A percentile compares a stretch with the other conserved stretches of the same genome.
Evolutionary conservation across 2,888 invertebrate species (phyloP).

Genomic region (Cyclophora punctaria): DNA sequence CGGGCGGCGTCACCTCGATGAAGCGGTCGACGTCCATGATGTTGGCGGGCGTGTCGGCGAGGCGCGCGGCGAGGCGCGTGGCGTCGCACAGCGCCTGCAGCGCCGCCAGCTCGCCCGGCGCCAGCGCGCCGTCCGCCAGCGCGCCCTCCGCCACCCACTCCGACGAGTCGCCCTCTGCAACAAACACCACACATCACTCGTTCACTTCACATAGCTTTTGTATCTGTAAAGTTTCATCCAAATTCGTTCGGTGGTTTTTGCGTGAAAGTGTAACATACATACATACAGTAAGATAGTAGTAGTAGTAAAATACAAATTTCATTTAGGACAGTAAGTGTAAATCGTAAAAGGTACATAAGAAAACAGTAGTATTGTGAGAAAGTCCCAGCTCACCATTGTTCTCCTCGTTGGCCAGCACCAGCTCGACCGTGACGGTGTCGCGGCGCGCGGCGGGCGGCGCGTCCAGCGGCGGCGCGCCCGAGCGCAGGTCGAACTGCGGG

Average conservation of each 20-base stretch:
- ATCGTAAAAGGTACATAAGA: no score
- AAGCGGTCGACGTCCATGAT: conserved; percentile 89
- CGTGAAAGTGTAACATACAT: no score
- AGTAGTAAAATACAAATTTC: no score
- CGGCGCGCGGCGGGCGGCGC: conserved; percentile 15
- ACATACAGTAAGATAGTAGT: no score
- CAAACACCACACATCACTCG: no score
- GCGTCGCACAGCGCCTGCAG: conserved; percentile 77
- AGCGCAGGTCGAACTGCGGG: conserved; percentile 78
- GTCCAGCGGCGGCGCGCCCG: conserved; percentile 39
- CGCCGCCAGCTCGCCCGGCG: conserved; percentile 66
- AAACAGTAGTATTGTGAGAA: no score
- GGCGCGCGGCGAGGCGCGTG: conserved; percentile 83
- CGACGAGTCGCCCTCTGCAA: conserved; percentile 38
- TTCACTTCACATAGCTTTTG: no score
- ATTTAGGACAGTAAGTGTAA: no score
- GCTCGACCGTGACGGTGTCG: conserved; percentile 44
- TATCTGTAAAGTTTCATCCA: no score
- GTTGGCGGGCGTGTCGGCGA: conserved; percentile 90
- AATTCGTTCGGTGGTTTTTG: no score
- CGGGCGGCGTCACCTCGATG: conserved; percentile 77
- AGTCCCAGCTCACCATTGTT: conserved; percentile 28
- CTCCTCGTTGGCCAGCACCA: conserved; percentile 40
- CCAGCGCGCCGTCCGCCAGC: conserved; percentile 42
- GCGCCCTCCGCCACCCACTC: conserved; percentile 35